These are phyloP conservation scores for rat (Rattus norvegicus) DNA, from an alignment of 2,113 vertebrate species.

Conservation along the genomic window GRCr8 NC_086025.1:8829501-8830000, in stretches of 20 bases:
- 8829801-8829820: background rate
- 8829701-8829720: slow-evolving; percentile 47
- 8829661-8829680: background rate
- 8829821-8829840: background rate
- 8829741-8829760: slow-evolving; percentile 53
- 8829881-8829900: background rate
- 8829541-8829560: background rate
- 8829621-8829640: background rate
- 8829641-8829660: background rate
- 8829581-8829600: background rate
- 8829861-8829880: background rate
- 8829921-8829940: background rate
- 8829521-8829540: slow-evolving; percentile 69
- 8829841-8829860: background rate
- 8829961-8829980: background rate
- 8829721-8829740: background rate
- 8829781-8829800: background rate
- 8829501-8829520: slow-evolving; percentile 47
- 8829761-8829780: slow-evolving; percentile 69
- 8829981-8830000: background rate
- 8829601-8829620: background rate
- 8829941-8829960: background rate
- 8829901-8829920: background rate
- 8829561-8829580: background rate
- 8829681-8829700: slow-evolving; percentile 64